These are phyloP conservation scores for Heliconius cydno DNA, from an alignment of 2,888 invertebrate species.

Conservation along the genomic window DNA sequence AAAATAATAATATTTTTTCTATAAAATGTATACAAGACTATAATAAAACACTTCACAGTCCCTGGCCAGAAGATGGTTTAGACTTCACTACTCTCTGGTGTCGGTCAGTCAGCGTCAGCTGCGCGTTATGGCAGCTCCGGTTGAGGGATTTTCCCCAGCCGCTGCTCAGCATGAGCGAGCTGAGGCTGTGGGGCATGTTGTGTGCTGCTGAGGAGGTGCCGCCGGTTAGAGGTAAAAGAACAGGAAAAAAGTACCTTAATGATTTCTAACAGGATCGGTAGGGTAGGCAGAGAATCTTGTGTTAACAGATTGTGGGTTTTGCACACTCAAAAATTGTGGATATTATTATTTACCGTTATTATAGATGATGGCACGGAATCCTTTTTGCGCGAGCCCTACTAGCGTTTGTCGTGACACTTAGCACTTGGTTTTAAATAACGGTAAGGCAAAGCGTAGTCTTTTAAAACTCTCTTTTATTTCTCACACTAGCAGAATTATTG, in stretches of 20 bases:
- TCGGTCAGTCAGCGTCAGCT: constrained; percentile 91
- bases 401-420: too few species aligned
- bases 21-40: not conserved
- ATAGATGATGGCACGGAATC: too few species aligned
- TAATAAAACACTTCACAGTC: constrained; percentile 77
- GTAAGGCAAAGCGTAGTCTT: too few species aligned
- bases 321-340: too few species aligned
- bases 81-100: constrained; percentile 97
- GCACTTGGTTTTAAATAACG: too few species aligned
- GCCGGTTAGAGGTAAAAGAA: constrained; percentile 82
- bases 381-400: too few species aligned
- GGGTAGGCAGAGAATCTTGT: too few species aligned
- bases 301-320: too few species aligned
- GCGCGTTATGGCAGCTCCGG: constrained; percentile 93
- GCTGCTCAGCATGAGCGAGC: constrained; percentile 91
- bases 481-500: too few species aligned
- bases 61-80: constrained; percentile 95
- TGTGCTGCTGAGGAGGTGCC: constrained; percentile 95
- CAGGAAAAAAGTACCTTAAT: not conserved
- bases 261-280: too few species aligned
- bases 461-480: too few species aligned
- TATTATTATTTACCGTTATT: too few species aligned
- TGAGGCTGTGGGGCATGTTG: constrained; percentile 94
- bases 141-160: constrained; percentile 98
- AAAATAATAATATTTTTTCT: not conserved